Percentiles rank a stretch among this genome's conserved stretches.
These are phyloP conservation scores for Phyllotreta striolata DNA, from an alignment of 2,888 invertebrate genomes.

Conservation along the genomic window DNA sequence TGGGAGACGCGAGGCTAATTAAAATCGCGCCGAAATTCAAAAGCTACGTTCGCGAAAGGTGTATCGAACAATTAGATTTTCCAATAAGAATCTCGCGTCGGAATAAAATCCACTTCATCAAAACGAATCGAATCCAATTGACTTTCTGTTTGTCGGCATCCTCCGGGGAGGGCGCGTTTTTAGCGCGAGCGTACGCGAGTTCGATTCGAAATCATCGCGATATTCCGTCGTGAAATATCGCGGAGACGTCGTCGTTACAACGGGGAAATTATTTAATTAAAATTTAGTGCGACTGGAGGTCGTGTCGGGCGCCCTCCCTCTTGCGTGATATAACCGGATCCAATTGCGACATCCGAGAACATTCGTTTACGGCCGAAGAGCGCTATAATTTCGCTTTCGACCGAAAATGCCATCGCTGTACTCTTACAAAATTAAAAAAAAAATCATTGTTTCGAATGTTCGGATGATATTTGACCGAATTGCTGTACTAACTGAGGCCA, in stretches of 20 bases:
- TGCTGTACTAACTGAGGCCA: too few relatives aligned
- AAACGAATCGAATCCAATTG: background rate
- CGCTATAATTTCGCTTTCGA: slow-evolving; percentile 19
- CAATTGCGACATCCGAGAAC: slow-evolving; percentile 37
- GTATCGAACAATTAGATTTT: too few relatives aligned
- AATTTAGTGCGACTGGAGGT: slow-evolving; percentile 40
- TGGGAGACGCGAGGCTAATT: slow-evolving; percentile 1
- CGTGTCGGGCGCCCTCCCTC: slow-evolving; percentile 37
- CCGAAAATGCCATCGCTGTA: background rate
- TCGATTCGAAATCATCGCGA: background rate
- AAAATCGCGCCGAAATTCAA: too few relatives aligned
- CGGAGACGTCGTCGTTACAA: slow-evolving; percentile 33
- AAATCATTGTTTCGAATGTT: slow-evolving; percentile 8
- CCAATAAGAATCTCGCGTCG: too few relatives aligned
- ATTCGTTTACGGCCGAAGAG: slow-evolving; percentile 32
- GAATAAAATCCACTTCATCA: background rate
- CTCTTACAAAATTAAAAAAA: background rate
- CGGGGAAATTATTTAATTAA: slow-evolving; percentile 45
- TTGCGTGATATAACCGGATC: slow-evolving; percentile 41
- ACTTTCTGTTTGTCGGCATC: too few relatives aligned
- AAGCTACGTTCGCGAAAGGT: too few relatives aligned
- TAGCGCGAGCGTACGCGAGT: too few relatives aligned
- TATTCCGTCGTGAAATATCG: slow-evolving; percentile 23
- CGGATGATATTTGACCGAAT: too few relatives aligned
- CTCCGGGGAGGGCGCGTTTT: too few relatives aligned